Percentiles rank a stretch among this genome's conserved stretches.
phyloP scores from a whole-genome alignment of 2,797 vertebrate species.

The Scarus forsteni region DNA sequence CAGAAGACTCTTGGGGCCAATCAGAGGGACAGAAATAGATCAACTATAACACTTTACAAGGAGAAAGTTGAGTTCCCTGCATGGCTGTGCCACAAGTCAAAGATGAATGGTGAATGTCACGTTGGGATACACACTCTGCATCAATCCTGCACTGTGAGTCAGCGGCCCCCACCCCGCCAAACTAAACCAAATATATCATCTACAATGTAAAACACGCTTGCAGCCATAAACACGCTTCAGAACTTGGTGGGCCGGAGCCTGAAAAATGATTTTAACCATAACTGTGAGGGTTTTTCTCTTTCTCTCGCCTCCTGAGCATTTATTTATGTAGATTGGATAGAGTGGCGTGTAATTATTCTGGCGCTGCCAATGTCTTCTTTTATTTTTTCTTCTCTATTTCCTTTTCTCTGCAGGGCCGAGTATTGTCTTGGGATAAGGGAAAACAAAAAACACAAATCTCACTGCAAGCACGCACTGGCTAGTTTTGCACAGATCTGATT shows the following conservation, averaged over 20 bases:
- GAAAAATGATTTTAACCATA: conserved; percentile 84
- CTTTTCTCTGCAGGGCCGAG: conserved; percentile 62
- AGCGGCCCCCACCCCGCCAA: conserved; percentile 67
- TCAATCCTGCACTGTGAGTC: conserved; percentile 71
- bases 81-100: conserved; percentile 53
- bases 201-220: conserved; percentile 82
- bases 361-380: conserved; percentile 78
- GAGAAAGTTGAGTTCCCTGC: conserved; percentile 73
- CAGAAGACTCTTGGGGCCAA: background rate
- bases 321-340: conserved; percentile 87
- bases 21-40: conserved; percentile 30
- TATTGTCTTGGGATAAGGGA: conserved; percentile 68
- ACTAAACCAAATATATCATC: conserved; percentile 85
- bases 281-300: conserved; percentile 59
- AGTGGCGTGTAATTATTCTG: conserved; percentile 82
- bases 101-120: conserved; percentile 83
- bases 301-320: conserved; percentile 65
- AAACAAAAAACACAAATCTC: conserved; percentile 73
- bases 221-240: conserved; percentile 83
- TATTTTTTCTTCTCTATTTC: conserved; percentile 82
- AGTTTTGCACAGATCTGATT: conserved; percentile 64
- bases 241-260: conserved; percentile 61
- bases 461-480: conserved; percentile 61
- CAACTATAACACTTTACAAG: conserved; percentile 67
- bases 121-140: conserved; percentile 73